Base-by-base conservation (phyloP, 2,888 invertebrate genomes). In the Scotopteryx bipunctaria region DNA sequence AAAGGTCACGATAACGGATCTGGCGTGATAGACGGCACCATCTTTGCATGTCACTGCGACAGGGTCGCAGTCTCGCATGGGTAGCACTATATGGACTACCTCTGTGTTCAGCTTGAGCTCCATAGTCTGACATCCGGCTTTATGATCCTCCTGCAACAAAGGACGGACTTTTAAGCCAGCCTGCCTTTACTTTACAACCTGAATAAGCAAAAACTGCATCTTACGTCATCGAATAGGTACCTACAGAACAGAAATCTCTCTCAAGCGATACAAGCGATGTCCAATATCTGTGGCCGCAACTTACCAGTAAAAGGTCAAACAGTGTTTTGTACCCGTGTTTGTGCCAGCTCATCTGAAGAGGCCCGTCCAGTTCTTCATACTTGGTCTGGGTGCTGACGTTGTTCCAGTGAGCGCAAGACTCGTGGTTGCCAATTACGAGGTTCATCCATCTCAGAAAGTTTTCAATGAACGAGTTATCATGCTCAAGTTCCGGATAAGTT, bases 271-370 rank as follows among this genome's bases (percentile, higher is more conserved):
- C n/a, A n/a, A n/a, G n/a, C n/a, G n/a, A n/a, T n/a, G n/a, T n/a
- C n/a, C n/a, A n/a, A n/a, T n/a, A n/a, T n/a, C n/a, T n/a, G n/a
- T n/a, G n/a, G n/a, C n/a, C 8, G 25, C 3, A 25, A 50, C 57
- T 48, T 14, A 57, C 57, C 38, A 54, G 6, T 5, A 61, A 37
- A 5, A 55, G 16, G 9, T 57, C 43, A 21, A 57, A 55, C 5
- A 57, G 23, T 1, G 55, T 57, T 6, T 66, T 72, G 13, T 82
- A 83, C 0, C 83, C 84, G 0, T 69, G n/a, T 3, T 49, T 58
- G 3, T 77, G 71, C 83, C 83, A 83, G 31, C 81, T 82, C 48
- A 76, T 51, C 5, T 76, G 69, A 9, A 73, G 74, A 1, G 73
- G 43, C 0, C 83, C 83, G 0, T 51, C 70, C 36, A 82, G 11